Base-by-base conservation (phyloP, 92 coral and sea anemone species). In the Zoanthus sociatus region DNA sequence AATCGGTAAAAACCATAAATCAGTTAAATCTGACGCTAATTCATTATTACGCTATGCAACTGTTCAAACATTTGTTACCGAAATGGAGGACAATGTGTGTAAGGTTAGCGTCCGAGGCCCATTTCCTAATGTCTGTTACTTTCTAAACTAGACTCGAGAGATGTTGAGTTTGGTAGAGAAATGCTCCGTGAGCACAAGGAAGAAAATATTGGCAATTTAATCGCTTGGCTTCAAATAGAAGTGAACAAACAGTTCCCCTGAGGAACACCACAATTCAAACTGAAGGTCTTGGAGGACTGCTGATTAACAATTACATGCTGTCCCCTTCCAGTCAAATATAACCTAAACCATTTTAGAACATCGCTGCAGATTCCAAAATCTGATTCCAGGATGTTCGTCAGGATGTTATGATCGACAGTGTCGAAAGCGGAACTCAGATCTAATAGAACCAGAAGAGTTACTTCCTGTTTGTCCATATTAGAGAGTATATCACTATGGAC, bases 41-140 rank as follows among this genome's bases (percentile, higher is more conserved):
- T 83, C 91, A 15, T 51, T 91, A 9, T 18, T 91, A n/a, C 84
- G 83, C 16, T 87, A 78, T 63, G 71, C 64, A 17, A 86, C 89
- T 6, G 78, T 93, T 46, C 21, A 73, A 12, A 71, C 78, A 45
- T 90, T 56, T 82, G 90, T 67, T 14, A 90, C 48, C 18, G 94
- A 88, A 31, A 90, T 85, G 95, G 90, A 88, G 70, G 92, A 90
- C 61, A 93, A 93, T 70, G 95, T 84, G 9, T 93, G 92, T 18
- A 68, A 47, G 0, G 95, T 93, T 7, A 44, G n/a, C 60, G 78
- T 58, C 84, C 12, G 92, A 92, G 18, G 73, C 92, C 1, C 90
- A 92, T 13, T 92, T 92, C 58, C 77, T 92, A 21, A 92, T 89
- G 88, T 89, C 90, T 14, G 47, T 88, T 92, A 56, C 42, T 88